These are phyloP conservation scores for Amphipyra tragopoginis DNA, from an alignment of 2,888 invertebrate species.

Conservation along the genomic window DNA sequence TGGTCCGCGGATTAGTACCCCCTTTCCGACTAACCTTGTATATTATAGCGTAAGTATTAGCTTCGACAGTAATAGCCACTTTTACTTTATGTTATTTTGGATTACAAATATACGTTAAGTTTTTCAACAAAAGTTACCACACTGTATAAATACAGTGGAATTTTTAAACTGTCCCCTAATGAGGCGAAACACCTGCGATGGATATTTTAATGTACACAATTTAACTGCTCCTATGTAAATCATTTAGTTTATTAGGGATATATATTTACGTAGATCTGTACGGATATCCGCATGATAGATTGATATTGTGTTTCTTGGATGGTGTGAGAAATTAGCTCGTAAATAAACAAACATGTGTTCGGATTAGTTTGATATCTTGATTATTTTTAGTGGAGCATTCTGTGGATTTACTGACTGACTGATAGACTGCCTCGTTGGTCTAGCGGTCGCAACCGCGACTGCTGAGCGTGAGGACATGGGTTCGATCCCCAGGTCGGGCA, in stretches of 20 bases:
- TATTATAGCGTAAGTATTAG: background rate
- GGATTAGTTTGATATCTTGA: constrained; percentile 10
- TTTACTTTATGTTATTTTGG: background rate
- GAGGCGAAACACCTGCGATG: constrained; percentile 74
- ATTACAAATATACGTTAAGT: too few species aligned
- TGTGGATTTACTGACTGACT: too few species aligned
- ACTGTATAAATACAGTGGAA: constrained; percentile 48
- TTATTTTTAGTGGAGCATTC: constrained; percentile 1
- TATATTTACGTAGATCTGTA: constrained; percentile 32
- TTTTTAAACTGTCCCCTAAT: constrained; percentile 71
- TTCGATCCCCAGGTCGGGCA: too few species aligned
- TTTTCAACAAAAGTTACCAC: constrained; percentile 26
- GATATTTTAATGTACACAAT: constrained; percentile 53
- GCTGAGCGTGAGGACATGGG: too few species aligned
- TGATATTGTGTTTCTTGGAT: constrained; percentile 23
- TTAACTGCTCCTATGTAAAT: constrained; percentile 51
- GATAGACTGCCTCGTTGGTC: too few species aligned
- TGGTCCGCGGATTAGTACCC: too few species aligned
- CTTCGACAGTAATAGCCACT: too few species aligned
- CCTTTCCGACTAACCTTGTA: too few species aligned
- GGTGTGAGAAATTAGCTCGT: constrained; percentile 15
- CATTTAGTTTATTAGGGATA: constrained; percentile 49
- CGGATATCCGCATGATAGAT: constrained; percentile 38
- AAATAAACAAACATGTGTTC: constrained; percentile 8
- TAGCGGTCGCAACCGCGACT: too few species aligned